Percentiles rank a stretch among this genome's conserved stretches.
These are phyloP conservation scores for Drosophila pandora DNA, from an alignment of 1,140 invertebrate species.

Conservation along the genomic window DNA sequence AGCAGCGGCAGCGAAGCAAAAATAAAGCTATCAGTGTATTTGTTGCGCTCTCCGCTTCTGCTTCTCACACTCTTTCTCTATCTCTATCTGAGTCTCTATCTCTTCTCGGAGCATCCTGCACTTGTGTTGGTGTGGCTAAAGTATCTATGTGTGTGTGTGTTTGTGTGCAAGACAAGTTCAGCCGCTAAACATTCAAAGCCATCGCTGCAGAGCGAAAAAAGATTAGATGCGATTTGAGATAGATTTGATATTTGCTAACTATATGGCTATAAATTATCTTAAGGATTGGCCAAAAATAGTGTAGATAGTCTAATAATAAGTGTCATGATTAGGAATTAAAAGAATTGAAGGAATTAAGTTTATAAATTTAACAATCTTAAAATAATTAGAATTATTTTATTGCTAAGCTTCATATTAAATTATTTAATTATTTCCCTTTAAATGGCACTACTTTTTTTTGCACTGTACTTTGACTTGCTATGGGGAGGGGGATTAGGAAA, in stretches of 20 bases:
- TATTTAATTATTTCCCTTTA: not conserved
- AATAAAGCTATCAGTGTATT: constrained; percentile 77
- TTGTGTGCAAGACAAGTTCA: constrained; percentile 77
- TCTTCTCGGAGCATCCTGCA: constrained; percentile 25
- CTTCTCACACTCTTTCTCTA: constrained; percentile 15
- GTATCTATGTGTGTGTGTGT: not conserved
- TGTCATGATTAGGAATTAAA: not conserved
- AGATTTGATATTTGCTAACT: not conserved
- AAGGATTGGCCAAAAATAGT: not conserved
- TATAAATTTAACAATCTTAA: too few relatives aligned
- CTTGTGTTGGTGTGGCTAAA: constrained; percentile 11
- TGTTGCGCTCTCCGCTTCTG: constrained; percentile 23
- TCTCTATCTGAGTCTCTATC: constrained; percentile 17
- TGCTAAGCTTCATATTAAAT: too few relatives aligned
- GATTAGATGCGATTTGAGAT: not conserved
- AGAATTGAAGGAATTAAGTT: too few relatives aligned
- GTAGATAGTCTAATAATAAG: not conserved
- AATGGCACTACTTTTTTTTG: not conserved
- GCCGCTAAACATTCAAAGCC: constrained; percentile 82
- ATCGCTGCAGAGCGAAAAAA: constrained; percentile 27
- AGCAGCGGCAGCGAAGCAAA: constrained; percentile 53
- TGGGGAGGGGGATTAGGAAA: not conserved
- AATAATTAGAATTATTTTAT: too few relatives aligned
- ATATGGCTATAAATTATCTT: not conserved
- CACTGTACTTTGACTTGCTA: constrained; percentile 7